A percentile compares a stretch with the other conserved stretches of the same genome.
These are phyloP conservation scores for Elegia similella DNA, from an alignment of 2,888 invertebrate genomes.

Conservation along the genomic window DNA sequence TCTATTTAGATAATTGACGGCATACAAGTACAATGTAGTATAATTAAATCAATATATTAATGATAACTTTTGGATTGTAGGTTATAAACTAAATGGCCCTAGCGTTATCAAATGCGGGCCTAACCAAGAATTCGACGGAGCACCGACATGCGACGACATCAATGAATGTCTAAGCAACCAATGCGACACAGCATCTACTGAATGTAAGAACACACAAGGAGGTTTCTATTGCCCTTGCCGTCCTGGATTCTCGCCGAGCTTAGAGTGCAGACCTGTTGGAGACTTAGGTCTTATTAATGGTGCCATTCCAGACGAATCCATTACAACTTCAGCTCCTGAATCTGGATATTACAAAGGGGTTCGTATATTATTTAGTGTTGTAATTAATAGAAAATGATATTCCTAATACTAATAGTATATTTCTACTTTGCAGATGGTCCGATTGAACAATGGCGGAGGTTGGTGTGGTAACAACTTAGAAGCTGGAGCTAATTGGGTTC, in stretches of 20 bases:
- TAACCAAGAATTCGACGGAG: constrained; percentile 90
- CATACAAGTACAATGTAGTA: too few relatives aligned
- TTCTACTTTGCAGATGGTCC: constrained; percentile 84
- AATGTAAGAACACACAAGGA: constrained; percentile 93
- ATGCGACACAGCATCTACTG: constrained; percentile 94
- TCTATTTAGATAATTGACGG: too few relatives aligned
- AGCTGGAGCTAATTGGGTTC: constrained; percentile 93
- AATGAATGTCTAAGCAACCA: constrained; percentile 95
- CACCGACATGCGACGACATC: constrained; percentile 94
- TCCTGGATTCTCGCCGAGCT: constrained; percentile 90
- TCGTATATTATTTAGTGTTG: constrained; percentile 41
- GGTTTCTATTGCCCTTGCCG: constrained; percentile 94
- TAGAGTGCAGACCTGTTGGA: constrained; percentile 94
- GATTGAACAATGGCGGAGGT: constrained; percentile 90
- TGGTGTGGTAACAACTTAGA: constrained; percentile 95
- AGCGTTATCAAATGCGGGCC: constrained; percentile 92
- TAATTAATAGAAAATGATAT: too few relatives aligned
- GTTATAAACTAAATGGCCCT: constrained; percentile 92
- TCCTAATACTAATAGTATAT: constrained; percentile 24
- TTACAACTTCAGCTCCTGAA: constrained; percentile 91
- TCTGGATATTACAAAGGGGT: constrained; percentile 91
- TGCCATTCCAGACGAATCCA: constrained; percentile 94
- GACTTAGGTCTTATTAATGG: constrained; percentile 94
- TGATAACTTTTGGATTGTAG: constrained; percentile 53
- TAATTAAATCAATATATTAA: too few relatives aligned